These are phyloP conservation scores for Cantharis rustica DNA, from an alignment of 2,888 invertebrate genomes.

Conservation along the genomic window DNA sequence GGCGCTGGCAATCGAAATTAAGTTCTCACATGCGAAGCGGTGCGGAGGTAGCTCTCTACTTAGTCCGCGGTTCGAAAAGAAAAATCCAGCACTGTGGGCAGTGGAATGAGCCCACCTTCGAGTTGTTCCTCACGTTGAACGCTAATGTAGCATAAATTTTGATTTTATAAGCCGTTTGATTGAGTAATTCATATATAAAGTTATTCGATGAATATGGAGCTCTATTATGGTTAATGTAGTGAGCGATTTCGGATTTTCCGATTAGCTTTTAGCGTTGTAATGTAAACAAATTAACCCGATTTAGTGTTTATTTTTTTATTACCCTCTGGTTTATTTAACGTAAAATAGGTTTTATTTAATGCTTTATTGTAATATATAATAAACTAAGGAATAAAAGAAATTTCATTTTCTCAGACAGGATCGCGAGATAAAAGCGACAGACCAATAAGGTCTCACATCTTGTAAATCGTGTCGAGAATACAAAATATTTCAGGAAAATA, in stretches of 20 bases:
- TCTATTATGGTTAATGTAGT: slow-evolving; percentile 20
- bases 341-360: neutral
- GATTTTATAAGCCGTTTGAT: slow-evolving; percentile 38
- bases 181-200: slow-evolving; percentile 31
- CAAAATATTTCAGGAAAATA: slow-evolving; percentile 8
- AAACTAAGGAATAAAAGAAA: slow-evolving; percentile 13
- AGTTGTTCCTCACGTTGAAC: slow-evolving; percentile 13
- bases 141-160: slow-evolving; percentile 38
- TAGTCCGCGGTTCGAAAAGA: neutral
- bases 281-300: neutral
- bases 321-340: neutral
- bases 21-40: neutral
- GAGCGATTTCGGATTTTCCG: slow-evolving; percentile 21
- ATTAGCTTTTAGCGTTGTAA: slow-evolving; percentile 19
- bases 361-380: neutral
- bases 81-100: neutral
- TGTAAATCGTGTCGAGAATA: slow-evolving; percentile 26
- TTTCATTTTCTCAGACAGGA: slow-evolving; percentile 24
- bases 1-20: neutral
- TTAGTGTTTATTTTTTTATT: neutral
- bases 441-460: slow-evolving; percentile 22
- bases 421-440: slow-evolving; percentile 24
- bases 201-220: slow-evolving; percentile 23
- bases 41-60: neutral
- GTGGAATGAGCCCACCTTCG: slow-evolving; percentile 13